Conservation (phyloP, 23 tunicate genomes). For the Phallusia fumigata region DNA sequence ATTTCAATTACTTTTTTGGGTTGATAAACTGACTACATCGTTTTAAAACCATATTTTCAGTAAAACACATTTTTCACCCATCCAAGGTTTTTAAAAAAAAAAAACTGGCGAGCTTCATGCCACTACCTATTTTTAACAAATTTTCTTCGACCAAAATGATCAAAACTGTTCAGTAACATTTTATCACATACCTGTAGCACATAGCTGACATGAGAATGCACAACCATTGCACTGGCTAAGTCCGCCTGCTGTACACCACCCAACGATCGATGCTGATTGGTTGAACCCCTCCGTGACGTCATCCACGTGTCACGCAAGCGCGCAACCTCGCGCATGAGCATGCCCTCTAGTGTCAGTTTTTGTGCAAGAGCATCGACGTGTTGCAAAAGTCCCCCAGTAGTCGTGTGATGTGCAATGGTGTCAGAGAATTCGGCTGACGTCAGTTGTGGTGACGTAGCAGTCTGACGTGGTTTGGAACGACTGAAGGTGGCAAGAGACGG, state of each 20-base stretch:
- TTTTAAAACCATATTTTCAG: not conserved
- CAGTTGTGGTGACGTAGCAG: slow-evolving; percentile 50
- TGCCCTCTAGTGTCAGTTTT: slow-evolving; percentile 77
- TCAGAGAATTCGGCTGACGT: slow-evolving; percentile 57
- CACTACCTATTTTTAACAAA: too few species aligned
- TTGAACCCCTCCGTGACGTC: slow-evolving; percentile 24
- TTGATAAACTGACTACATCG: too few species aligned
- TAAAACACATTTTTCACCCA: too few species aligned
- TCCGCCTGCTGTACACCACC: slow-evolving; percentile 39
- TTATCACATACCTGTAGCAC: slow-evolving; percentile 58
- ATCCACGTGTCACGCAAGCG: slow-evolving; percentile 44
- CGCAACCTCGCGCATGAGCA: slow-evolving; percentile 71
- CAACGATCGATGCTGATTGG: slow-evolving; percentile 16
- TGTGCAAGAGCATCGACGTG: slow-evolving; percentile 79
- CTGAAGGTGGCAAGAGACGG: slow-evolving; percentile 22
- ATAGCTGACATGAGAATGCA: slow-evolving; percentile 79
- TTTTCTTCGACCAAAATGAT: too few species aligned
- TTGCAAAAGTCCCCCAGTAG: slow-evolving; percentile 47
- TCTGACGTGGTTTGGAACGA: slow-evolving; percentile 22
- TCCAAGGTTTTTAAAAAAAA: too few species aligned
- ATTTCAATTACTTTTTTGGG: not conserved
- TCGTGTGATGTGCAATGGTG: slow-evolving; percentile 20
- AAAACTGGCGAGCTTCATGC: too few species aligned
- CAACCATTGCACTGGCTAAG: slow-evolving; percentile 40
- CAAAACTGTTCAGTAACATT: too few species aligned